Evolutionary conservation across 2,888 invertebrate genomes (phyloP).

Genomic region (Apotomis betuletana): DNA sequence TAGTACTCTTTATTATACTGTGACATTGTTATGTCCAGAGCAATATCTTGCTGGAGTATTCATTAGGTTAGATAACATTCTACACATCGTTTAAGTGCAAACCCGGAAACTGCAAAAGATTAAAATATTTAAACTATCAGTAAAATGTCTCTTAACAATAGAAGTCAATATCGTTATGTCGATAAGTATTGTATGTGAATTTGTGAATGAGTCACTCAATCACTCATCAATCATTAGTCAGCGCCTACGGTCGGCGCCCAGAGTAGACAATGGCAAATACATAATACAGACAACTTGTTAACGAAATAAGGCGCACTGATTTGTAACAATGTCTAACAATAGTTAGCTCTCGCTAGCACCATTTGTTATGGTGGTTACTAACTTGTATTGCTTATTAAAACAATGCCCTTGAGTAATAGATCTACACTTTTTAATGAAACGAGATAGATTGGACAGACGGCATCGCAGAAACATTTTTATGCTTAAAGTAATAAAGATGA

Average conservation of each 20-base stretch:
- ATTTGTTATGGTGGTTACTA: slow-evolving; percentile 14
- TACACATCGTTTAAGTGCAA: slow-evolving; percentile 3
- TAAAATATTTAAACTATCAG: slow-evolving; percentile 16
- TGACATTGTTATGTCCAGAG: neutral
- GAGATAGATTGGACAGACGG: too few relatives aligned
- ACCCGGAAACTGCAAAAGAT: slow-evolving; percentile 23
- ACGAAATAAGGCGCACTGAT: slow-evolving; percentile 52
- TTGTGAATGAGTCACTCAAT: slow-evolving; percentile 73
- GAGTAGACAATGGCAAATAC: slow-evolving; percentile 61
- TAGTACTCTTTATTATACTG: too few relatives aligned
- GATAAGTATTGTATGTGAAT: slow-evolving; percentile 65
- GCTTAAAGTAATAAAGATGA: too few relatives aligned
- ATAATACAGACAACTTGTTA: slow-evolving; percentile 53
- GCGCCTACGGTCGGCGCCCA: slow-evolving; percentile 59
- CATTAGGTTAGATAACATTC: neutral
- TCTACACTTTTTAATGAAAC: too few relatives aligned
- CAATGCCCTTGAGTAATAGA: neutral
- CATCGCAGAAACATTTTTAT: too few relatives aligned
- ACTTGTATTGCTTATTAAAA: slow-evolving; percentile 20
- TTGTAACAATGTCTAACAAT: slow-evolving; percentile 47
- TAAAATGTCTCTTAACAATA: slow-evolving; percentile 35
- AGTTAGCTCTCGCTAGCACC: slow-evolving; percentile 24
- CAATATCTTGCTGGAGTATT: neutral
- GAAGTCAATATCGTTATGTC: slow-evolving; percentile 41
- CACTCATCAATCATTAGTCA: slow-evolving; percentile 74